A percentile compares a stretch with the other conserved stretches of the same genome.
These are phyloP conservation scores for Hystrix cristata DNA, from an alignment of 2,113 vertebrate genomes.

Conservation along the genomic window DNA sequence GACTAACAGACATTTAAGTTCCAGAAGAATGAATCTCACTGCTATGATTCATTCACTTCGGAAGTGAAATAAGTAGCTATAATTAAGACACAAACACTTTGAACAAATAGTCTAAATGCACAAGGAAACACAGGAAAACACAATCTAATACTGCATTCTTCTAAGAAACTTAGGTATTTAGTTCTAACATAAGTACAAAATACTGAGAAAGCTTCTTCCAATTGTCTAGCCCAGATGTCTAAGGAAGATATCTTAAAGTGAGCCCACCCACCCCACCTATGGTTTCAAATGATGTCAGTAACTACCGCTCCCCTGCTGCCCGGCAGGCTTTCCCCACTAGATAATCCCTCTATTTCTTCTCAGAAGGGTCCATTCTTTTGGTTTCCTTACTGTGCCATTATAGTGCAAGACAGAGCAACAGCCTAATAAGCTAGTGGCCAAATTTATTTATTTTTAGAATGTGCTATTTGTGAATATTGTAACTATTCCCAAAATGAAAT, in stretches of 20 bases:
- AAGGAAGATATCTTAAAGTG: background rate
- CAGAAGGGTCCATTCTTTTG: background rate
- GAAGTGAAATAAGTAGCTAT: slow-evolving; percentile 38
- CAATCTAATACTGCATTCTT: background rate
- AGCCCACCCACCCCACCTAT: background rate
- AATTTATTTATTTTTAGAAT: slow-evolving; percentile 56
- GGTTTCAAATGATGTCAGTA: slow-evolving; percentile 37
- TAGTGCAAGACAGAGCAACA: background rate
- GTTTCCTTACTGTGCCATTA: slow-evolving; percentile 19
- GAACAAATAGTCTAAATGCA: background rate
- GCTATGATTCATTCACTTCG: background rate
- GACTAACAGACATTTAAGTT: background rate
- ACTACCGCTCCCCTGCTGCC: background rate
- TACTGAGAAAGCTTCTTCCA: slow-evolving; percentile 45
- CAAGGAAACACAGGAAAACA: slow-evolving; percentile 14
- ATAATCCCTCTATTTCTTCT: slow-evolving; percentile 21
- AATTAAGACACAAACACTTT: slow-evolving; percentile 9
- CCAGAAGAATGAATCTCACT: slow-evolving; percentile 26
- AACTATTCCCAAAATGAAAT: slow-evolving; percentile 36
- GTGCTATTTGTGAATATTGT: background rate
- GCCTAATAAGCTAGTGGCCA: background rate
- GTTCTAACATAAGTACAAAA: slow-evolving; percentile 39
- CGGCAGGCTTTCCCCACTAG: background rate
- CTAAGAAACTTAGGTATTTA: slow-evolving; percentile 27
- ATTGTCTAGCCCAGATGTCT: background rate